Evolutionary conservation across 2,113 vertebrate species (phyloP).

Genomic region (cat (Felis catus)): F.catus_Fca126_mat1.0 CM031415.1:116400501-116401000

Average conservation of each 20-base stretch:
- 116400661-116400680: neutral
- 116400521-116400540: neutral
- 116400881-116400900: constrained; percentile 96
- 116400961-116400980: constrained; percentile 89
- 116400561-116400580: neutral
- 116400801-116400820: neutral
- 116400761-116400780: constrained; percentile 22
- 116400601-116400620: neutral
- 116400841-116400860: constrained; percentile 97
- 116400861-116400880: constrained; percentile 97
- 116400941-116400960: constrained; percentile 79
- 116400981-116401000: constrained; percentile 90
- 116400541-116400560: neutral
- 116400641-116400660: neutral
- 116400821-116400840: constrained; percentile 93
- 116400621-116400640: neutral
- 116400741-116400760: neutral
- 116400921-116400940: constrained; percentile 78
- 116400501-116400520: neutral
- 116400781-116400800: neutral
- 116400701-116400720: constrained; percentile 3
- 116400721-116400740: neutral
- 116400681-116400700: neutral
- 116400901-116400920: constrained; percentile 93
- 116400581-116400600: neutral